Conservation (phyloP, 2,113 vertebrate genomes). For the Petrocephalus microphthalmus region DNA sequence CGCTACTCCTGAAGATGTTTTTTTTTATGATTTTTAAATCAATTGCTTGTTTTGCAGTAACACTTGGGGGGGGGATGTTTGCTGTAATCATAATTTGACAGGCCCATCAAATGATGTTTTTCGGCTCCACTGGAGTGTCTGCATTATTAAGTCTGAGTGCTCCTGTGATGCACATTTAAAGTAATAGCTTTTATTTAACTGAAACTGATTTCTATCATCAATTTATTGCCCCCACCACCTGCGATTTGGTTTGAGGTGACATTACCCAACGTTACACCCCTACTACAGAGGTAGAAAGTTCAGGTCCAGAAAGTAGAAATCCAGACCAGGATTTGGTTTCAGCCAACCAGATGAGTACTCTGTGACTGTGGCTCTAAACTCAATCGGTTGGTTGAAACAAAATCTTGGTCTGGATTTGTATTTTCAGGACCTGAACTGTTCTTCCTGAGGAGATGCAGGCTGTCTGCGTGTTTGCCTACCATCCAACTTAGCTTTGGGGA, state of each 20-base stretch:
- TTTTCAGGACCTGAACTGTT: background rate
- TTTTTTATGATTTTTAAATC: background rate
- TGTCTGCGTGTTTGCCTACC: background rate
- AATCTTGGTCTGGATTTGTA: background rate
- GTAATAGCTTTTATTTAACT: background rate
- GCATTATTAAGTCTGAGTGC: conserved; percentile 13
- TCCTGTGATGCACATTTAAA: conserved; percentile 14
- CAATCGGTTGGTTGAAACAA: background rate
- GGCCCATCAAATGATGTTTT: background rate
- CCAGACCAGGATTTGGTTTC: background rate
- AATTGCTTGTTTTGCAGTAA: background rate
- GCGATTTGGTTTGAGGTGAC: background rate
- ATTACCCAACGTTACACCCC: background rate
- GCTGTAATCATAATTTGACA: background rate
- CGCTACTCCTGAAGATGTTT: background rate
- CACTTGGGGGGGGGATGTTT: background rate
- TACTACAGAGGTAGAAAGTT: background rate
- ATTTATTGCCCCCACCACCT: background rate
- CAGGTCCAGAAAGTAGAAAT: background rate
- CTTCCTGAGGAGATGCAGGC: background rate
- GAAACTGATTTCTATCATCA: background rate
- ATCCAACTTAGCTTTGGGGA: background rate
- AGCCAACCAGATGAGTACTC: background rate
- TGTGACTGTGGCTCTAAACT: background rate
- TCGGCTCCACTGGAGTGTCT: background rate